Evolutionary conservation across 2,113 vertebrate genomes (phyloP).

Genomic region (Prietella phreatophila): DNA sequence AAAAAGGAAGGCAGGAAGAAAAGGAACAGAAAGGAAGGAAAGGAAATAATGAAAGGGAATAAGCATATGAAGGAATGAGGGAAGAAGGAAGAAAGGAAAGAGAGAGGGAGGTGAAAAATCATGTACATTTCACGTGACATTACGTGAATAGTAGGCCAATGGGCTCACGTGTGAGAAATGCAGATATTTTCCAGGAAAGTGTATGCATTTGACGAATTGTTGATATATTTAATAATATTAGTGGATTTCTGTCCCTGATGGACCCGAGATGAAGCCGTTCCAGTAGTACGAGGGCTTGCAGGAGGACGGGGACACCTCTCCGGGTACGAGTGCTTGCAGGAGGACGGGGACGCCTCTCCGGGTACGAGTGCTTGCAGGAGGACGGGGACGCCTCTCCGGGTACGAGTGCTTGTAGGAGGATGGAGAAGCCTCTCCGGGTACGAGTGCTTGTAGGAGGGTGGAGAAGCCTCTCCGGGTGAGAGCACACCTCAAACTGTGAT

Average conservation of each 20-base stretch:
- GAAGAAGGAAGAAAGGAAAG: neutral
- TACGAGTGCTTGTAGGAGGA: too few relatives aligned
- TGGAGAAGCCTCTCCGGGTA: too few relatives aligned
- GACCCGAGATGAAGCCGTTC: neutral
- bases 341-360: too few relatives aligned
- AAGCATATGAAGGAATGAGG: neutral
- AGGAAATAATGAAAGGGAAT: neutral
- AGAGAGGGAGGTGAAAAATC: neutral
- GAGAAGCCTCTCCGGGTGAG: neutral
- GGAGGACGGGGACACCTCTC: neutral
- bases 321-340: too few relatives aligned
- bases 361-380: too few relatives aligned
- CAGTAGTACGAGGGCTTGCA: neutral
- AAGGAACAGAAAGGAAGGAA: neutral
- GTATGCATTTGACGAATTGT: neutral
- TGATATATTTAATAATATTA: neutral
- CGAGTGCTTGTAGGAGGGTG: neutral
- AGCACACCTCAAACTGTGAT: constrained; percentile 49
- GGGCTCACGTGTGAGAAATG: neutral
- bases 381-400: too few relatives aligned
- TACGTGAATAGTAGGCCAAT: neutral
- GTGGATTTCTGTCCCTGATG: neutral
- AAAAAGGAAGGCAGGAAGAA: neutral
- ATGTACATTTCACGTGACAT: neutral
- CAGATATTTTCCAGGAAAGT: neutral